Percentiles rank a stretch among this genome's conserved stretches.
These are phyloP conservation scores for Microcebus tavaratra DNA, from an alignment of 2,113 vertebrate genomes.

Conservation along the genomic window DNA sequence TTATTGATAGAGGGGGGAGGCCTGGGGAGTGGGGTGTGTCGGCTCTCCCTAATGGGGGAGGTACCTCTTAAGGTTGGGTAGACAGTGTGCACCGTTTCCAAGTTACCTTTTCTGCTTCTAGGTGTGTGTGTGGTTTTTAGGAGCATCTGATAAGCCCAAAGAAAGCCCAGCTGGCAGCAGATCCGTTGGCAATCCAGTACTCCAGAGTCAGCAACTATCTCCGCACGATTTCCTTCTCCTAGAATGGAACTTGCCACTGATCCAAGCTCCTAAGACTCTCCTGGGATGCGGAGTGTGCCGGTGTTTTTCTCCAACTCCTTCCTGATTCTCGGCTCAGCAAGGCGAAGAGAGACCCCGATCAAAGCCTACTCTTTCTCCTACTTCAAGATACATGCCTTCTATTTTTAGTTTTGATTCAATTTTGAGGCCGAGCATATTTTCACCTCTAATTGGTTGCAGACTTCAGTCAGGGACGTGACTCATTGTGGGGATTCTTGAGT, in stretches of 20 bases:
- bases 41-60: fast-evolving
- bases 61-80: background rate
- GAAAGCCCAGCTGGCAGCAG: background rate
- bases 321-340: fast-evolving
- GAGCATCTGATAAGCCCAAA: background rate
- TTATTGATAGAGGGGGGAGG: background rate
- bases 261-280: background rate
- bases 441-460: constrained; percentile 65
- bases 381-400: background rate
- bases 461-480: background rate
- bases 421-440: background rate
- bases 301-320: fast-evolving
- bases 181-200: background rate
- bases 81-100: background rate
- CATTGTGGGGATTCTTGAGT: background rate
- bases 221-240: background rate
- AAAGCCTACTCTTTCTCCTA: background rate
- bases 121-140: background rate
- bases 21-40: background rate
- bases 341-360: fast-evolving
- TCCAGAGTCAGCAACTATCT: background rate
- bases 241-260: fast-evolving
- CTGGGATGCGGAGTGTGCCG: no score
- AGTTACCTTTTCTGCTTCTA: background rate
- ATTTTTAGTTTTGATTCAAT: background rate